These are phyloP conservation scores for Anas platyrhynchos DNA, from an alignment of 2,113 vertebrate species.

Conservation along the genomic window DNA sequence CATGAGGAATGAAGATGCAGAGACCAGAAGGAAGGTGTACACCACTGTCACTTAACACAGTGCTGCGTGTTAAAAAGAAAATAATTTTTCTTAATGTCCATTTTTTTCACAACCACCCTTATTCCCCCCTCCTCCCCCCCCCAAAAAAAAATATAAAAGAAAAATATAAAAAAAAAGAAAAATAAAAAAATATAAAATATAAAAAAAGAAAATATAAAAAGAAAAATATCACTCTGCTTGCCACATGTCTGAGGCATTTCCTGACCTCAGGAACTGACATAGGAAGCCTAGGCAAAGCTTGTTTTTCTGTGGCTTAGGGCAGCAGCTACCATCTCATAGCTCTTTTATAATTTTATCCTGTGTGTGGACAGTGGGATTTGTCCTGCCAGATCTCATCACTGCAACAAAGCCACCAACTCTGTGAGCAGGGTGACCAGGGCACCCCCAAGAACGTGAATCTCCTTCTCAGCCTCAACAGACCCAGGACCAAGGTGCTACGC, in stretches of 20 bases:
- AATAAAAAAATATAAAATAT: too few relatives aligned
- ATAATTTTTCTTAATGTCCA: background rate
- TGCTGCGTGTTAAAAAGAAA: background rate
- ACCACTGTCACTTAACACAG: background rate
- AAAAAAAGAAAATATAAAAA: background rate
- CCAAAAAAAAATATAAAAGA: background rate
- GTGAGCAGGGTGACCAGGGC: background rate
- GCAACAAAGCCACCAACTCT: background rate
- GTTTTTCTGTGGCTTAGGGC: background rate
- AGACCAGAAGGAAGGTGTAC: background rate
- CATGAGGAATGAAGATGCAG: background rate
- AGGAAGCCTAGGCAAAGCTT: background rate
- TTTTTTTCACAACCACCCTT: background rate
- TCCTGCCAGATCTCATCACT: background rate
- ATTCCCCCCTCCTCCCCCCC: background rate
- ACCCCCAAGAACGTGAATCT: rapidly evolving
- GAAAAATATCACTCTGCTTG: background rate
- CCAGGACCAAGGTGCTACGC: background rate
- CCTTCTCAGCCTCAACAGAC: background rate
- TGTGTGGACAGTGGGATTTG: background rate
- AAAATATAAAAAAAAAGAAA: too few relatives aligned
- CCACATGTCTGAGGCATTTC: background rate
- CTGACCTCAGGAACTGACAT: background rate
- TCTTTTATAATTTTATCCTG: background rate
- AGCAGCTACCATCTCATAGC: background rate